Evolutionary conservation across 1,140 invertebrate species (phyloP).

Genomic region (Elymnias hypermnestra): DNA sequence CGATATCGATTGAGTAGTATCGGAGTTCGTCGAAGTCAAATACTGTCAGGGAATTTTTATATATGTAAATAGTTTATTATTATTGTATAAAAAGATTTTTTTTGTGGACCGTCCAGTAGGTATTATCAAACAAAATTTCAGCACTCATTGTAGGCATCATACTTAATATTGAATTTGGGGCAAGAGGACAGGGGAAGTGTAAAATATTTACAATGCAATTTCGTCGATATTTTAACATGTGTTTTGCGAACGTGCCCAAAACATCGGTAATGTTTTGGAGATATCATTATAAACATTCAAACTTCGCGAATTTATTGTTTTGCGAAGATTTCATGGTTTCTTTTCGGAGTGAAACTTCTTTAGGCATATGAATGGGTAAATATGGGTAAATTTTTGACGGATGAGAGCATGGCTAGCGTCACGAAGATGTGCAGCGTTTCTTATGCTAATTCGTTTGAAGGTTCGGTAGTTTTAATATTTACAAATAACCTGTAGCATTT

Average conservation of each 20-base stretch:
- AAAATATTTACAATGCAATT: constrained; percentile 27
- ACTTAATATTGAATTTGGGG: constrained; percentile 22
- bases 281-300: not conserved
- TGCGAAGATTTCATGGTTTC: not conserved
- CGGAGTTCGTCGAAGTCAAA: no score
- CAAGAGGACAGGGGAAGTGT: constrained; percentile 40
- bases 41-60: no score
- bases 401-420: no score
- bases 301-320: not conserved
- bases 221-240: constrained; percentile 15
- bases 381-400: no score
- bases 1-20: no score
- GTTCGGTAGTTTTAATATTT: no score
- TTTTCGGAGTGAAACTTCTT: not conserved
- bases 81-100: not conserved
- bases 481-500: no score
- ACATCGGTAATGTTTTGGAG: constrained; percentile 5
- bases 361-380: no score
- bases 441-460: no score
- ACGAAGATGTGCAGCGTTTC: no score
- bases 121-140: constrained; percentile 18
- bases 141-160: constrained; percentile 14
- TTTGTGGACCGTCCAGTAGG: constrained; percentile 9
- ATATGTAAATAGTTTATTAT: no score
- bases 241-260: constrained; percentile 8